Evolutionary conservation across 2,113 vertebrate species (phyloP).

Genomic region (Myotis brandtii): DNA sequence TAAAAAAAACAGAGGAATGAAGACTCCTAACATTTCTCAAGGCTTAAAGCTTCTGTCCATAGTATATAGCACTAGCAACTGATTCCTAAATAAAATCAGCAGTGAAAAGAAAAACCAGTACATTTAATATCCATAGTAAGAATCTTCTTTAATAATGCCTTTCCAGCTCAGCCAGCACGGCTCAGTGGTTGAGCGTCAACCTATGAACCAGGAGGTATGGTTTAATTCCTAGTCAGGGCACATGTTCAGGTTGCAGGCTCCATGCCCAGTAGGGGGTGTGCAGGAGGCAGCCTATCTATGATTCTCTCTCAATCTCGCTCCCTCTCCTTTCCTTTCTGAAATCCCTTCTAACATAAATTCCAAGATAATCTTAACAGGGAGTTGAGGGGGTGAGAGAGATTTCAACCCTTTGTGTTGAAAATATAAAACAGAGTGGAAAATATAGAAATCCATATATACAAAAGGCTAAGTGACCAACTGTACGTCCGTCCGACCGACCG

Average conservation of each 20-base stretch:
- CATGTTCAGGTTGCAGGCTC: too few relatives aligned
- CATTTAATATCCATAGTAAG: not conserved
- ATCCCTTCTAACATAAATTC: constrained; percentile 10
- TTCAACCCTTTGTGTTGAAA: not conserved
- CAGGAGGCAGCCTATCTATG: too few relatives aligned
- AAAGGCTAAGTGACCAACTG: too few relatives aligned
- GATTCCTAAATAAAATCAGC: constrained; percentile 2
- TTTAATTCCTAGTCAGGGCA: too few relatives aligned
- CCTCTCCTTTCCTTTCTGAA: too few relatives aligned
- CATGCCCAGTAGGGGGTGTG: too few relatives aligned
- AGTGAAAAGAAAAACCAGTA: not conserved
- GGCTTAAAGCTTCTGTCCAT: constrained; percentile 1
- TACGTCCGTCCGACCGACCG: too few relatives aligned
- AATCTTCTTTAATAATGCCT: constrained; percentile 6
- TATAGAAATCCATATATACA: not conserved
- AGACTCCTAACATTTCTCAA: not conserved
- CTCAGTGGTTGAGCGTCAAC: too few relatives aligned
- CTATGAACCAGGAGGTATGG: too few relatives aligned
- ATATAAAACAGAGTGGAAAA: not conserved
- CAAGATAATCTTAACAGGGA: not conserved
- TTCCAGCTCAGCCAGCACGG: not conserved
- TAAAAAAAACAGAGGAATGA: constrained; percentile 30
- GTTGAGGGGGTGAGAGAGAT: not conserved
- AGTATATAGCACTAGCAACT: not conserved
- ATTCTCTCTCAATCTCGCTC: too few relatives aligned